Conservation (phyloP, 2,888 invertebrate genomes). For the Stenichneumon culpator region DNA sequence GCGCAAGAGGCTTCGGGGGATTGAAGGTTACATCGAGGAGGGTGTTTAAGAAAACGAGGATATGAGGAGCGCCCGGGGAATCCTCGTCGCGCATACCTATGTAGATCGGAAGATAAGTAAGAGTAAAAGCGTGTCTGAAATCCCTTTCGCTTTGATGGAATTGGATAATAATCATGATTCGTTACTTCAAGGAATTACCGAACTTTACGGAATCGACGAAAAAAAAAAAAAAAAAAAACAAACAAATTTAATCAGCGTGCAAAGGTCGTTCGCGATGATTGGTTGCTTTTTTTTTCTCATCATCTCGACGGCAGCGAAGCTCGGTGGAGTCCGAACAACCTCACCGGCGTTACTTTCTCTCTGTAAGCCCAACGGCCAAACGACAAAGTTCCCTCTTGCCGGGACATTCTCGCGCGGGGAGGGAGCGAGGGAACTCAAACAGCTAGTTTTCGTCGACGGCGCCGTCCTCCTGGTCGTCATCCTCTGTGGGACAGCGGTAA, state of each 20-base stretch:
- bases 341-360: constrained; percentile 58
- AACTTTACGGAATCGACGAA: no score
- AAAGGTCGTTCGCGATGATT: background rate
- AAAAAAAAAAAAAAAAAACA: background rate
- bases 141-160: background rate
- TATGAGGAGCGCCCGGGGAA: background rate
- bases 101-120: background rate
- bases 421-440: constrained; percentile 38
- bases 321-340: constrained; percentile 9
- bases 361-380: constrained; percentile 59
- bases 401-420: constrained; percentile 29
- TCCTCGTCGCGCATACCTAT: background rate
- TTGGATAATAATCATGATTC: background rate
- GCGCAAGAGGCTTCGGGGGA: constrained; percentile 12
- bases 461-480: background rate
- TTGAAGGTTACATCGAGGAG: constrained; percentile 31
- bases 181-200: background rate
- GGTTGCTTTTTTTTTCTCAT: background rate
- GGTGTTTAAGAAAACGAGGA: constrained; percentile 56
- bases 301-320: background rate
- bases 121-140: background rate
- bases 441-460: constrained; percentile 44
- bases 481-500: constrained; percentile 12
- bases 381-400: constrained; percentile 56
- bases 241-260: background rate